A percentile compares a stretch with the other conserved stretches of the same genome.
Evolutionary conservation across 1,140 invertebrate species (phyloP).

Genomic region (Brachionus manjavacas): DNA sequence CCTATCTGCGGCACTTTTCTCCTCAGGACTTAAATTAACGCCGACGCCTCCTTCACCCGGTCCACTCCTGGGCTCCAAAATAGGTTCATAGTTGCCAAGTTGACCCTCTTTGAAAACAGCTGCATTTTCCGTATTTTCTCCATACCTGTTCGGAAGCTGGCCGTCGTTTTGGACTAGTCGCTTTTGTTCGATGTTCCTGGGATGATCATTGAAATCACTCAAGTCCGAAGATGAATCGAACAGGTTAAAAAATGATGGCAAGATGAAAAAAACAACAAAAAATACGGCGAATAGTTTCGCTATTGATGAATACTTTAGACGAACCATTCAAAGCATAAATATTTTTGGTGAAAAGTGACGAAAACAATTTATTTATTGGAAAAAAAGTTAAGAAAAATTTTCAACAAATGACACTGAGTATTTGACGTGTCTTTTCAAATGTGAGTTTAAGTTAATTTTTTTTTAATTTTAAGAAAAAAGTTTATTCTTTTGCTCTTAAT

Average conservation of each 20-base stretch:
- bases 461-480: background rate
- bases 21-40: constrained; percentile 44
- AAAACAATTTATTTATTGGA: background rate
- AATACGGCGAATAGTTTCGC: constrained; percentile 5
- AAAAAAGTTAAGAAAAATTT: background rate
- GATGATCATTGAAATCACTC: constrained; percentile 14
- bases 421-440: background rate
- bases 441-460: background rate
- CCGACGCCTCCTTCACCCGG: constrained; percentile 72
- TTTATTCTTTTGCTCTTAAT: background rate
- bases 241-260: constrained; percentile 29
- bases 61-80: constrained; percentile 62
- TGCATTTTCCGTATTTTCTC: background rate
- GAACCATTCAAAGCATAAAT: constrained; percentile 15
- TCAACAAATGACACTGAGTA: background rate
- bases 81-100: constrained; percentile 61
- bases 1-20: constrained; percentile 49
- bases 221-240: background rate
- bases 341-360: background rate
- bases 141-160: background rate
- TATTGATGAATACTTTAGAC: constrained; percentile 16
- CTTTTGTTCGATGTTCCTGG: background rate
- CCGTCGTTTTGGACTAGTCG: background rate
- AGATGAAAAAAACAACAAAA: constrained; percentile 13
- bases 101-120: constrained; percentile 54